Base-by-base conservation (phyloP, 2,113 vertebrate genomes). In the Gymnogyps californianus region DNA sequence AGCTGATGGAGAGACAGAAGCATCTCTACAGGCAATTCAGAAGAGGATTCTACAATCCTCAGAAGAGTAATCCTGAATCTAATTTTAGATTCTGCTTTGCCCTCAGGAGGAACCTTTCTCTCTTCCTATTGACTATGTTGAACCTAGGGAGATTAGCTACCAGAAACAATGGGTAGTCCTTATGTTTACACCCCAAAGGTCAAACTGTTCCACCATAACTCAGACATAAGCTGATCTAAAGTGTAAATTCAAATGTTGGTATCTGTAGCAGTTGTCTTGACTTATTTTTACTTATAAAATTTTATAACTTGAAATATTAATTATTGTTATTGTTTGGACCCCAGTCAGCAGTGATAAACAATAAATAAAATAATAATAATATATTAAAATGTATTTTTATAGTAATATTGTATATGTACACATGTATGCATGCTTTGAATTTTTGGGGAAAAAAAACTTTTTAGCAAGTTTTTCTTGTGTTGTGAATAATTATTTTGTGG, bases 361-460 rank as follows among this genome's bases (percentile, higher is more conserved):
- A 71, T 29, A 61, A 62, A 69, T 34, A 32, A 51, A 91, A 32
- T 36, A 44, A 7, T 40, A 82, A 29, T 42, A 71, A 46, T 76
- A 29, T 9, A 71, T 55, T 10, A 59, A 67, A 4, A 59, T 44
- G 1, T 20, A 19, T 13, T 51, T 89, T 77, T 32, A 16, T 46
- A 49, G 5, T 31, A 57, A 47, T 62, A 15, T 22, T 58, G 0
- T 34, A 29, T 51, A 58, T 6, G 13, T 36, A 70, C 8, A 44
- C 1, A 12, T 34, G 8, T 34, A 75, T 13, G 21, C 10, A 75
- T 70, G 47, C 14, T 59, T 87, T 32, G 2, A 71, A 25, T 59
- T 62, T 59, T 0, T 0, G 1, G 12, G 20, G 7, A 4, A 46
- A 67, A 24, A 55, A 78, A 19, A 11, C 0, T 46, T 83, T 52